Conservation (phyloP, 2,797 vertebrate species). For the Tapirus indicus region DNA sequence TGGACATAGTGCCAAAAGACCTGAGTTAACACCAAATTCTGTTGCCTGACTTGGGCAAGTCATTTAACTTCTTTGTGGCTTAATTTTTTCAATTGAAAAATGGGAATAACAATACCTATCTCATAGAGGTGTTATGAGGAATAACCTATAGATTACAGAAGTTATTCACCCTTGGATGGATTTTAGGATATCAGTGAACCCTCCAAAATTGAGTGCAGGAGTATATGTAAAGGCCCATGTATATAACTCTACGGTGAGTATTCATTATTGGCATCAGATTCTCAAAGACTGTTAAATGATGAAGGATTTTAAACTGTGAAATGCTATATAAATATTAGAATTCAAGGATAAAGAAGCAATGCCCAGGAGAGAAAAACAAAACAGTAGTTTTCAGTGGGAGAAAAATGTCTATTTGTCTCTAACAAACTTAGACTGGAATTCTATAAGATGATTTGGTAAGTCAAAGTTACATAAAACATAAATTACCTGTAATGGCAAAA, state of each 20-base stretch:
- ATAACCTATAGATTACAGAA: background rate
- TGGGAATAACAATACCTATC: background rate
- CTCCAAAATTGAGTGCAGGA: background rate
- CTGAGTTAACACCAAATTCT: background rate
- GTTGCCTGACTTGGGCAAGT: background rate
- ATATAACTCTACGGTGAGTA: background rate
- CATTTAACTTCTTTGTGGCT: background rate
- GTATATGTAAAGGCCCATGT: background rate
- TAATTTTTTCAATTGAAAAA: background rate
- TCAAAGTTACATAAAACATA: conserved; percentile 45
- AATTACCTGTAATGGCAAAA: conserved; percentile 69
- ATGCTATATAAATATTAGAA: background rate
- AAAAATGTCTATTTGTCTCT: conserved; percentile 20
- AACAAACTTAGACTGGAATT: conserved; percentile 56
- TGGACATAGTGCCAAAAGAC: background rate
- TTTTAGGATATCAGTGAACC: background rate
- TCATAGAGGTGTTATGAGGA: background rate
- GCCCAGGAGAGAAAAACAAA: background rate
- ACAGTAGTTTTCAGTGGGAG: conserved; percentile 8
- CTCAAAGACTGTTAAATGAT: background rate
- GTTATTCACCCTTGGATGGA: background rate
- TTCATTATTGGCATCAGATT: background rate
- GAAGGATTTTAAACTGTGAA: background rate
- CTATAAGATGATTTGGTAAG: conserved; percentile 58
- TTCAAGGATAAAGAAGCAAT: background rate